Conservation (phyloP, 1,140 invertebrate species). For the Pseudomyrmex flavicornis region DNA sequence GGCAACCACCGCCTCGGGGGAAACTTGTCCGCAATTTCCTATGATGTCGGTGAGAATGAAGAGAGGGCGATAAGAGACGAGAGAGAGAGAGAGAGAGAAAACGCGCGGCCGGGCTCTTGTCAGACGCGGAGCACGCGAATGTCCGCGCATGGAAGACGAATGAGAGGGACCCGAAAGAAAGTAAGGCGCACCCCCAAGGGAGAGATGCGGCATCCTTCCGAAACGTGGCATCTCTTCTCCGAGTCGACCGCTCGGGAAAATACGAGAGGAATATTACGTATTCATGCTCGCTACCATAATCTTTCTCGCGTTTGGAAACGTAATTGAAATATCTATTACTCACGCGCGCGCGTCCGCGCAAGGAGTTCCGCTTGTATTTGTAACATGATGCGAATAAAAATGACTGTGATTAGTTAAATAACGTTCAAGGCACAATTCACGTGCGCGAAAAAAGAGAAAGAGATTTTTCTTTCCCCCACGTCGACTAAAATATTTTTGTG, state of each 20-base stretch:
- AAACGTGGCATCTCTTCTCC: background rate
- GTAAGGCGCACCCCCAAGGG: background rate
- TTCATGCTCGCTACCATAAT: constrained; percentile 30
- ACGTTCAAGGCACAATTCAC: no score
- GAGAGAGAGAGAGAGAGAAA: no score
- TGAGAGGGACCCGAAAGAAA: constrained; percentile 36
- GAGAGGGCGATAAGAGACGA: constrained; percentile 42
- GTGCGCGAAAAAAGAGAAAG: no score
- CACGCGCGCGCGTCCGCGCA: no score
- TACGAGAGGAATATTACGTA: constrained; percentile 32
- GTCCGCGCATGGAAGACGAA: constrained; percentile 22
- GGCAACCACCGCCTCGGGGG: constrained; percentile 60
- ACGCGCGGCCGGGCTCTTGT: background rate
- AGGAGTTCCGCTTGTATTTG: background rate
- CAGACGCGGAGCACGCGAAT: background rate
- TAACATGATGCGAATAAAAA: no score
- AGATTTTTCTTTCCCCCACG: no score
- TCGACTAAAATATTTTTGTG: no score
- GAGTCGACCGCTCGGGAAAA: constrained; percentile 27
- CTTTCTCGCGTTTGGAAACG: background rate
- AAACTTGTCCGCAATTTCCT: constrained; percentile 78
- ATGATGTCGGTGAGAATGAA: constrained; percentile 62
- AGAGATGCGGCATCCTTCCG: background rate
- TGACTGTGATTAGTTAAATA: no score
- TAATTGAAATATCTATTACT: constrained; percentile 49